Conservation (phyloP, 2,797 vertebrate genomes). For the Sphenodon punctatus region DNA sequence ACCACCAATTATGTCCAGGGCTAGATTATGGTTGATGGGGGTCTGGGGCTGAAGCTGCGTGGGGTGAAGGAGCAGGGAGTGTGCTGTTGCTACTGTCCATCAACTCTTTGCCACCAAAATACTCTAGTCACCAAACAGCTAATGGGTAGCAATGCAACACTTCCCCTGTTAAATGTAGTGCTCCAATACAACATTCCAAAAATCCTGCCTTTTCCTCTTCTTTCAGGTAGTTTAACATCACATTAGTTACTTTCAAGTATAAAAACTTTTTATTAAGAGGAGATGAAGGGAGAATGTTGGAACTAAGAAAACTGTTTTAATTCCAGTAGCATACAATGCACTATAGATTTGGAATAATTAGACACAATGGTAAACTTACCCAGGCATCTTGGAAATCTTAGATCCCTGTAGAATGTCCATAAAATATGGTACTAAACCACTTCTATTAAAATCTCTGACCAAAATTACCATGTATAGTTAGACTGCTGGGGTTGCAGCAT, state of each 20-base stretch:
- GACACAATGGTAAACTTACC: neutral
- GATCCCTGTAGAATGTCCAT: neutral
- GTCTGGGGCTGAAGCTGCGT: too few species aligned
- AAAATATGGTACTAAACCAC: constrained; percentile 6
- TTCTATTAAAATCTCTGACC: constrained; percentile 15
- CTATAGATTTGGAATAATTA: neutral
- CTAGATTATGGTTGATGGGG: too few species aligned
- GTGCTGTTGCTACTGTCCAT: too few species aligned
- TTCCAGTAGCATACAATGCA: neutral
- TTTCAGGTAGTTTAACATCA: neutral
- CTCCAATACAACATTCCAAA: neutral
- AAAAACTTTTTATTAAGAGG: neutral
- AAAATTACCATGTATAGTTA: constrained; percentile 13
- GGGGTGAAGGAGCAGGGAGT: too few species aligned
- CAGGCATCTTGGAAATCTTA: neutral
- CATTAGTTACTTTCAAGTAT: neutral
- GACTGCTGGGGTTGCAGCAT: constrained; percentile 16
- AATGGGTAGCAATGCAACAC: neutral
- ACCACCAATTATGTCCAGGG: too few species aligned
- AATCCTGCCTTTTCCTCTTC: neutral
- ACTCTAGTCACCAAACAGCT: too few species aligned
- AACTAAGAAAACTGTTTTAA: neutral
- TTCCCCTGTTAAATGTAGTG: neutral
- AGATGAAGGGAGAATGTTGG: neutral
- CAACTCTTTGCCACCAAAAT: too few species aligned